Evolutionary conservation across 1,140 invertebrate species (phyloP).

Genomic region (Drosophila guanche): DNA sequence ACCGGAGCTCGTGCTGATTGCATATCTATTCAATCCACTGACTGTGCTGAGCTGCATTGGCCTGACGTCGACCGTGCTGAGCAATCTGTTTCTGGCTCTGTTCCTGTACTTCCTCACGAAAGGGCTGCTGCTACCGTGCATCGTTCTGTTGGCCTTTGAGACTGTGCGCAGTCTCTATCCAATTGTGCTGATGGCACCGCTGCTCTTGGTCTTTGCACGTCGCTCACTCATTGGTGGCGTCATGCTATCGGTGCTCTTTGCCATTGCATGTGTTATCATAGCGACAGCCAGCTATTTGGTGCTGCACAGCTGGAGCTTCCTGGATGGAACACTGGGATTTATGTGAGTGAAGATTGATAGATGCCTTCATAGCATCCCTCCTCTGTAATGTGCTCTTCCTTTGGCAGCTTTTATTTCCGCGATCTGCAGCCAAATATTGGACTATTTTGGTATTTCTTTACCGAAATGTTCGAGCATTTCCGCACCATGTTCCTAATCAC

Average conservation of each 20-base stretch:
- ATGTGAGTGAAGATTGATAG: constrained; percentile 86
- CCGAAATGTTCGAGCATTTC: constrained; percentile 99
- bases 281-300: constrained; percentile 56
- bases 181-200: constrained; percentile 91
- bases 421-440: constrained; percentile 98
- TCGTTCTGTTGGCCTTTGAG: constrained; percentile 89
- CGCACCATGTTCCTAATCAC: constrained; percentile 96
- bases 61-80: constrained; percentile 94
- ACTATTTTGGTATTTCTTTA: constrained; percentile 99
- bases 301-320: constrained; percentile 88
- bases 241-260: constrained; percentile 78
- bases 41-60: constrained; percentile 95
- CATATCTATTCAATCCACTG: constrained; percentile 97
- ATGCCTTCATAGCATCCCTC: neutral
- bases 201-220: constrained; percentile 85
- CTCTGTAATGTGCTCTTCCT: neutral
- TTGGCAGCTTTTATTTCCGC: constrained; percentile 90
- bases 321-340: constrained; percentile 92
- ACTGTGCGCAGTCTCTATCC: constrained; percentile 95
- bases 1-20: constrained; percentile 88
- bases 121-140: constrained; percentile 86
- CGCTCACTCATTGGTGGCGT: constrained; percentile 39
- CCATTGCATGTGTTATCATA: constrained; percentile 58
- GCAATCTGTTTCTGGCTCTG: constrained; percentile 91
- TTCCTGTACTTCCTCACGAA: constrained; percentile 89